Evolutionary conservation across 2,888 invertebrate species (phyloP), one percentile per base, ranked within the genome.

Genomic region (Nomada lathburiana): DNA sequence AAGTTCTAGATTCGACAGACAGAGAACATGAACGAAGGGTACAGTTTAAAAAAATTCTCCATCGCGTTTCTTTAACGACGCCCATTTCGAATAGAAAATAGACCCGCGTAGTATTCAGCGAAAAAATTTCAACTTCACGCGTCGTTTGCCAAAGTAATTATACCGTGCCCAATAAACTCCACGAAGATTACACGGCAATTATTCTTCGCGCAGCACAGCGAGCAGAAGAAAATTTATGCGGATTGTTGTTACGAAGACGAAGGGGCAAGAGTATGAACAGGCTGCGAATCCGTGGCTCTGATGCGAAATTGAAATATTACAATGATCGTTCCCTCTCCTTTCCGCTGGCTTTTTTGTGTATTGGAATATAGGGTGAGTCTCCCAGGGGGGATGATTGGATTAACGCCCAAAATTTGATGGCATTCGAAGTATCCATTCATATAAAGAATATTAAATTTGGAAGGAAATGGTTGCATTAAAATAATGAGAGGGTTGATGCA

Each of bases 301-400:
- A 76, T 73, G 76, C 72, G 53, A 67, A 74, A 83, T 81, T 76
- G 76, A 83, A 83, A 80, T 76, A 80, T 81, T 80, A 74, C 67
- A 55, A 52, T n/a, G 52, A 11, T 52, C 63, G 62, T 52, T 36
- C 29, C 47, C 59, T 47, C 53, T 23, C 26, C 52, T 73, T 60
- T 42, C 29, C 63, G 26, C 62, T 50, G 11, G n/a, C 53, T 26
- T 68, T 68, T 29, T 18, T 36, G n/a, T 29, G 18, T 18, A 29
- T 52, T 63, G 18, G 47, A 47, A 16, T 50, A 70, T n/a, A 42
- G 70, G 64, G 26, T 50, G 71, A 9, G 3, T 23, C 20, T 50
- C 59, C n/a, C n/a, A 59, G 59, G 26, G 23, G 53, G 52, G 26
- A 16, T 18, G 47, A 50, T 36, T 47, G 47, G 23, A 60, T 62